A percentile compares a stretch with the other conserved stretches of the same genome.
These are phyloP conservation scores for Macrobrachium rosenbergii DNA, from an alignment of 1,140 invertebrate genomes.

Conservation along the genomic window DNA sequence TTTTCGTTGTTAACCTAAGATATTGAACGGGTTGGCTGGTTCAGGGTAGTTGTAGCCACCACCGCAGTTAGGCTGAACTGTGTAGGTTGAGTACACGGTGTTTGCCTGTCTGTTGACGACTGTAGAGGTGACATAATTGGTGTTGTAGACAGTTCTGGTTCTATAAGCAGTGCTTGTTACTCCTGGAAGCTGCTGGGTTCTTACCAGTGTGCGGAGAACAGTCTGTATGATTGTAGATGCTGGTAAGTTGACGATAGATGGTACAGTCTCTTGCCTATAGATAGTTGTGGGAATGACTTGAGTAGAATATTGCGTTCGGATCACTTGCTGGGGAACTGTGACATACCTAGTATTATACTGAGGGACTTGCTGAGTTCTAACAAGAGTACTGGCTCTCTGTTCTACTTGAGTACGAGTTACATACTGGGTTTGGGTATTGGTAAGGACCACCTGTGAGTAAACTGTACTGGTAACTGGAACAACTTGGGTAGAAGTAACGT, in stretches of 20 bases:
- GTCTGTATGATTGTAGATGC: conserved; percentile 36
- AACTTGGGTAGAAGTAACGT: conserved; percentile 41
- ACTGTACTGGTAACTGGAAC: conserved; percentile 50
- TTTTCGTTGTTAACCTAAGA: conserved; percentile 8
- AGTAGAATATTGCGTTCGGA: conserved; percentile 43
- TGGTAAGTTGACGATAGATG: conserved; percentile 19
- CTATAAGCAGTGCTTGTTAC: conserved; percentile 24
- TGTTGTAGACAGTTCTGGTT: conserved; percentile 40
- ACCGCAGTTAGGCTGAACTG: conserved; percentile 11
- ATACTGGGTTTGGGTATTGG: conserved; percentile 56
- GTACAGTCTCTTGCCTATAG: conserved; percentile 31
- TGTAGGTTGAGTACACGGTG: conserved; percentile 27
- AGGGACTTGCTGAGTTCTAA: conserved; percentile 48
- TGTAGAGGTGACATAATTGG: conserved; percentile 55
- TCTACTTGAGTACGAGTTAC: conserved; percentile 50
- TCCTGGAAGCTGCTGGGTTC: conserved; percentile 37
- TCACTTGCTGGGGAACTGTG: conserved; percentile 41
- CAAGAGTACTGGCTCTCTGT: conserved; percentile 38
- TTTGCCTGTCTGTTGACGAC: conserved; percentile 26
- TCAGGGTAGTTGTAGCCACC: conserved; percentile 49
- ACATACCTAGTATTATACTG: conserved; percentile 43
- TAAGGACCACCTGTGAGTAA: conserved; percentile 42
- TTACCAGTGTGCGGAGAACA: conserved; percentile 23
- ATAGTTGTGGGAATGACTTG: conserved; percentile 58
- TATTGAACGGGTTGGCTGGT: conserved; percentile 38